phyloP scores from a whole-genome alignment of 2,888 invertebrate species.

The Melipona bicolor region DNA sequence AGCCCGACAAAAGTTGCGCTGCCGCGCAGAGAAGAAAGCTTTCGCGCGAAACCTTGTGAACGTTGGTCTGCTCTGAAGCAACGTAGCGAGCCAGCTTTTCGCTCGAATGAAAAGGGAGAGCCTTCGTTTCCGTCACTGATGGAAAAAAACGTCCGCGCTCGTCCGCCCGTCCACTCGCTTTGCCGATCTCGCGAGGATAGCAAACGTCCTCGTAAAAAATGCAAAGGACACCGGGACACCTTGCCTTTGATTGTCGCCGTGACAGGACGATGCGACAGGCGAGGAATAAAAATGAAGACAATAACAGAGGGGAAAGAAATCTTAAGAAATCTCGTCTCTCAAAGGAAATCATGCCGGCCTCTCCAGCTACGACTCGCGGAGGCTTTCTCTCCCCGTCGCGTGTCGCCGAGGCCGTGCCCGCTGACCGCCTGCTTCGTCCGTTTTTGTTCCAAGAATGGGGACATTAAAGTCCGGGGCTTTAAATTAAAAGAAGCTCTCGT shows the following conservation, averaged over 20 bases:
- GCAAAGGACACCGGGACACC: slow-evolving; percentile 7
- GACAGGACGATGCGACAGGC: slow-evolving; percentile 6
- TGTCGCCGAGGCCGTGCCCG: slow-evolving; percentile 25
- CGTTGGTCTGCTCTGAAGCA: slow-evolving; percentile 6
- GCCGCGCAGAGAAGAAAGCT: neutral
- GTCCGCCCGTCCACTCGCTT: neutral
- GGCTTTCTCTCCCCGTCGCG: neutral
- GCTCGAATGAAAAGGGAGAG: neutral
- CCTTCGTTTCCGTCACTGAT: neutral
- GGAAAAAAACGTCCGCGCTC: neutral
- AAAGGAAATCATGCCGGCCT: slow-evolving; percentile 61
- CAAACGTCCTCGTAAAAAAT: slow-evolving; percentile 50
- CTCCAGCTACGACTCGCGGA: neutral
- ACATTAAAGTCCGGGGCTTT: slow-evolving; percentile 1
- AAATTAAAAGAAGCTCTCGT: neutral
- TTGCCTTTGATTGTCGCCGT: slow-evolving; percentile 27
- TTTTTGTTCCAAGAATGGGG: neutral
- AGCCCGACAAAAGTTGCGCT: neutral
- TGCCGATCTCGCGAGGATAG: slow-evolving; percentile 31
- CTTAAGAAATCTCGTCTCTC: slow-evolving; percentile 65
- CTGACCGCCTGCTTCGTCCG: slow-evolving; percentile 28
- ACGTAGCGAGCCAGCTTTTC: slow-evolving; percentile 6
- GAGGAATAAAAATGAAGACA: slow-evolving; percentile 56
- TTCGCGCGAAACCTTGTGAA: slow-evolving; percentile 3
- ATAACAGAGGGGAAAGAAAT: slow-evolving; percentile 40